A percentile compares a stretch with the other conserved stretches of the same genome.
These are phyloP conservation scores for Melanotaenia trifasciata DNA, from an alignment of 2,797 vertebrate species.

Conservation along the genomic window DNA sequence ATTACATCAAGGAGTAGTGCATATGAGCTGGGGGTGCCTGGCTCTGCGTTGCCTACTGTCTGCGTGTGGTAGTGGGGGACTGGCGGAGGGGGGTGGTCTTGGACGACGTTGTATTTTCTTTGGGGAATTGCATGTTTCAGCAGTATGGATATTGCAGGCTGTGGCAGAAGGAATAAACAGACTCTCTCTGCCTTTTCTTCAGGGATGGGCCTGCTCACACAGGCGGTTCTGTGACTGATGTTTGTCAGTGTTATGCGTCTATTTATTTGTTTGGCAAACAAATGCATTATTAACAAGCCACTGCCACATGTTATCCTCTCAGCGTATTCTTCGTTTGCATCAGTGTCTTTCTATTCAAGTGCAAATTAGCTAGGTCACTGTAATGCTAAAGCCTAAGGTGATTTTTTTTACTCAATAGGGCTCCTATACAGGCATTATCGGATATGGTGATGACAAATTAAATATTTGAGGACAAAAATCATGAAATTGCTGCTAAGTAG, in stretches of 20 bases:
- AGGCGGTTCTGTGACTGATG: conserved; percentile 79
- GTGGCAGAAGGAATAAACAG: conserved; percentile 82
- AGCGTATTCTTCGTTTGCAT: conserved; percentile 56
- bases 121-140: conserved; percentile 81
- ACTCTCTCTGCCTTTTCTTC: conserved; percentile 70
- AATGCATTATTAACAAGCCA: conserved; percentile 79
- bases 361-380: conserved; percentile 65
- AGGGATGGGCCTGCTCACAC: conserved; percentile 73
- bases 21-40: conserved; percentile 60
- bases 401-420: conserved; percentile 31
- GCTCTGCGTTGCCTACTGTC: conserved; percentile 54
- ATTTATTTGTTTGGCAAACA: conserved; percentile 82
- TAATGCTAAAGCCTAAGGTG: conserved; percentile 26
- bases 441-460: conserved; percentile 6
- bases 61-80: conserved; percentile 35
- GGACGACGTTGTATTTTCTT: conserved; percentile 71
- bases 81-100: conserved; percentile 40
- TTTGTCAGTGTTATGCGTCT: conserved; percentile 77
- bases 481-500: conserved; percentile 8
- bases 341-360: conserved; percentile 65
- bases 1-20: conserved; percentile 67
- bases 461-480: conserved; percentile 18
- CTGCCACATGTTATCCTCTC: conserved; percentile 70
- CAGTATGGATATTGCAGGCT: conserved; percentile 79
- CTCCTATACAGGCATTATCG: conserved; percentile 1